These are phyloP conservation scores for Aramus guarauna DNA, from an alignment of 2,113 vertebrate genomes.

Conservation along the genomic window DNA sequence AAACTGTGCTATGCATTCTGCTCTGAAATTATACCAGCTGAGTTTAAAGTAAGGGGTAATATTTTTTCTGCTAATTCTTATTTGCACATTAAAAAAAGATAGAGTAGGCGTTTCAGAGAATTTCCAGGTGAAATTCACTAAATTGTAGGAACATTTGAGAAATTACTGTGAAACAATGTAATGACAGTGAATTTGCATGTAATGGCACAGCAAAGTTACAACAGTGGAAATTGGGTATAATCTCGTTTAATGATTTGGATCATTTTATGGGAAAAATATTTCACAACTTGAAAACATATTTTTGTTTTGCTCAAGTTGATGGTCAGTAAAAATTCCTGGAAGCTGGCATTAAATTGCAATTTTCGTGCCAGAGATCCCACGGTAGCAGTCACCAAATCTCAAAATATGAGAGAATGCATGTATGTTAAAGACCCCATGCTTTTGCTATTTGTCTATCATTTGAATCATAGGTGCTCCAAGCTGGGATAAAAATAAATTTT, in stretches of 20 bases:
- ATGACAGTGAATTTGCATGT: slow-evolving; percentile 12
- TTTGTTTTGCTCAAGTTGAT: not conserved
- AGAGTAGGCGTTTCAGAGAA: not conserved
- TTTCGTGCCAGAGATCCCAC: not conserved
- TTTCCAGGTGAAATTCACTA: not conserved
- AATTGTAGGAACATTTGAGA: not conserved
- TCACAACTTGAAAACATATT: not conserved
- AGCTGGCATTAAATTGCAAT: not conserved
- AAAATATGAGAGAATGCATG: not conserved
- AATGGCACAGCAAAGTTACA: not conserved
- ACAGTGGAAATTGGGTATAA: not conserved
- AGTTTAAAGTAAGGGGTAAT: not conserved
- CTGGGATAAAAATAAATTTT: slow-evolving; percentile 48
- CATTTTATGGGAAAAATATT: not conserved
- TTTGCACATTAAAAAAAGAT: not conserved
- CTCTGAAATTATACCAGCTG: not conserved
- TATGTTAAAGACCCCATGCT: not conserved
- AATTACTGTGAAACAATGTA: not conserved
- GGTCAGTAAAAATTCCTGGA: not conserved
- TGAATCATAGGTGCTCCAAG: not conserved
- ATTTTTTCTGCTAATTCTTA: not conserved
- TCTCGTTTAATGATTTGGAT: not conserved
- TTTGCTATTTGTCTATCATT: not conserved
- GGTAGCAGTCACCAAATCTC: not conserved
- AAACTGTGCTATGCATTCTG: not conserved